These are phyloP conservation scores for Cenopis cana DNA, from an alignment of 2,888 invertebrate genomes.

Conservation along the genomic window DNA sequence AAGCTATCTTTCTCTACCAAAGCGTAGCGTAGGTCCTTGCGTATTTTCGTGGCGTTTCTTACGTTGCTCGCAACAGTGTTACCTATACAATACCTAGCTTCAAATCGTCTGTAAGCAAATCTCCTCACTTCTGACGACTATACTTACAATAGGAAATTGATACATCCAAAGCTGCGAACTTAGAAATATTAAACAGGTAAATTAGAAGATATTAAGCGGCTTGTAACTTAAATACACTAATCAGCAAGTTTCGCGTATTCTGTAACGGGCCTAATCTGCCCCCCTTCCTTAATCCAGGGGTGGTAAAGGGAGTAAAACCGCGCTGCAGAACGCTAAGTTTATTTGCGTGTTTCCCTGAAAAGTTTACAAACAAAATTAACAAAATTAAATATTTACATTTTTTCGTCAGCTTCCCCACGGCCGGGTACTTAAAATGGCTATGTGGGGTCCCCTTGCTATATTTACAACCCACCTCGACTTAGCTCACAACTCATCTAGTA, in stretches of 20 bases:
- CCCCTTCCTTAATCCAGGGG: conserved; percentile 3
- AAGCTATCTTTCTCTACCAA: too few species aligned
- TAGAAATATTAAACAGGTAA: neutral
- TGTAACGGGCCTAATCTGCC: neutral
- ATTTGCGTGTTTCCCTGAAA: conserved; percentile 29
- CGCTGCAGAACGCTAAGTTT: conserved; percentile 8
- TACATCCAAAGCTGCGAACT: neutral
- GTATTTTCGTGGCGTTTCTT: too few species aligned
- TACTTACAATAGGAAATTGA: neutral
- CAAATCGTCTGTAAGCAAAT: too few species aligned
- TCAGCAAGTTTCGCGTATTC: conserved; percentile 6
- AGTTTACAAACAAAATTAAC: conserved; percentile 38
- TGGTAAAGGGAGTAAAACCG: neutral
- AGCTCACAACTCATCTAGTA: neutral
- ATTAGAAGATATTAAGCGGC: conserved; percentile 1
- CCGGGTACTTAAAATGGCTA: conserved; percentile 12
- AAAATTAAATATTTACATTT: conserved; percentile 40
- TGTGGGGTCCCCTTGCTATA: neutral
- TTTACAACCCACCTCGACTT: neutral
- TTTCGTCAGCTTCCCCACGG: neutral
- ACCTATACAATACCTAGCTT: too few species aligned
- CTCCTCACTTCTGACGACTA: neutral
- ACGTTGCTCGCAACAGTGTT: too few species aligned
- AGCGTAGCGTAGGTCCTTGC: too few species aligned
- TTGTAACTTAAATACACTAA: neutral